Evolutionary conservation across 2,888 invertebrate genomes (phyloP).

Genomic region (Heliconius ismenius): DNA sequence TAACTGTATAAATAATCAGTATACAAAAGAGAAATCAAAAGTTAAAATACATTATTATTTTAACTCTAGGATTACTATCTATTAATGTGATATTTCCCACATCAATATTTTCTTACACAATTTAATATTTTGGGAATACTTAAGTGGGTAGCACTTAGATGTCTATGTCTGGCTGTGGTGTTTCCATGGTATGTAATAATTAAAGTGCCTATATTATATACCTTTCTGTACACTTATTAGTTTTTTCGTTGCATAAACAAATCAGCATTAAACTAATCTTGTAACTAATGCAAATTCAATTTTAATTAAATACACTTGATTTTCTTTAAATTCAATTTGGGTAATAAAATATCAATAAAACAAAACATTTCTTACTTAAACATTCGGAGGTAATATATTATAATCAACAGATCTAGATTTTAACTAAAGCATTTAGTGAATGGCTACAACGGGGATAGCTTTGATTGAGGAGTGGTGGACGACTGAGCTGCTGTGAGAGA

Average conservation of each 20-base stretch:
- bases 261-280: not conserved
- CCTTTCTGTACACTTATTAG: not conserved
- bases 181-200: too few species aligned
- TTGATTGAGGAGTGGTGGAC: slow-evolving; percentile 68
- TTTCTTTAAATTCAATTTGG: not conserved
- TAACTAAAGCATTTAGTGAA: slow-evolving; percentile 49
- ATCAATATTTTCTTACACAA: not conserved
- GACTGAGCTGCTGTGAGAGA: slow-evolving; percentile 71
- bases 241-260: not conserved
- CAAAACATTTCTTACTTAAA: slow-evolving; percentile 3
- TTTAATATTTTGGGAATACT: not conserved
- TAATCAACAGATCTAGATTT: slow-evolving; percentile 30
- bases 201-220: not conserved
- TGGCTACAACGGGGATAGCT: slow-evolving; percentile 63
- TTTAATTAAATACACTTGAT: too few species aligned
- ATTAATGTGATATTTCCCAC: not conserved
- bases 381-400: slow-evolving; percentile 40
- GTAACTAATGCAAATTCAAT: too few species aligned
- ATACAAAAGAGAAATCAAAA: too few species aligned
- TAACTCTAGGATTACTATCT: not conserved
- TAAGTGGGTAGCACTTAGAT: not conserved
- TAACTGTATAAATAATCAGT: too few species aligned
- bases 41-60: too few species aligned
- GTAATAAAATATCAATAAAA: not conserved
- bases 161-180: not conserved